Percentiles rank a stretch among this genome's conserved stretches.
Evolutionary conservation across 2,113 vertebrate genomes (phyloP).

Genomic region (Pelobates fuscus): DNA sequence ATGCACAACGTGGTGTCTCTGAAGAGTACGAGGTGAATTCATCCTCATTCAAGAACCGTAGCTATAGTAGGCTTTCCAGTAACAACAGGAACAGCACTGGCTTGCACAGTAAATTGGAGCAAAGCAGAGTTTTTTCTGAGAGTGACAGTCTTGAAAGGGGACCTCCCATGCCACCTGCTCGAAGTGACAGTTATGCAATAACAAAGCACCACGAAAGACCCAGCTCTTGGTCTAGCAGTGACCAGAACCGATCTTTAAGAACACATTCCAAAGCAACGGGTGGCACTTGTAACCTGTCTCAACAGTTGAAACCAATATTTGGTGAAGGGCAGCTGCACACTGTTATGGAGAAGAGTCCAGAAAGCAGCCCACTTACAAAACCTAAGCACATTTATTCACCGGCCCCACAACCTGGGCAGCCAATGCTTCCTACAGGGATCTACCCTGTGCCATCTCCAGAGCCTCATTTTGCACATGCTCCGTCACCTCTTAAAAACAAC

Average conservation of each 20-base stretch:
- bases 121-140: constrained; percentile 62
- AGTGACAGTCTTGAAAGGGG: constrained; percentile 63
- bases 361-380: constrained; percentile 84
- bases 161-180: constrained; percentile 79
- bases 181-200: constrained; percentile 89
- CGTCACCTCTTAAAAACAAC: constrained; percentile 63
- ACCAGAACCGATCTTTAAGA: constrained; percentile 74
- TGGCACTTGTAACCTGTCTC: constrained; percentile 60
- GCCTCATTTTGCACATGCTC: constrained; percentile 83
- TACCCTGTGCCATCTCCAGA: constrained; percentile 83
- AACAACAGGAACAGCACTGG: constrained; percentile 65
- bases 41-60: constrained; percentile 54
- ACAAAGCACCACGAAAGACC: constrained; percentile 84
- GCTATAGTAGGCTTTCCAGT: constrained; percentile 57
- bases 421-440: constrained; percentile 77
- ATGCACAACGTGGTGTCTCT: constrained; percentile 73
- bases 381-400: constrained; percentile 77
- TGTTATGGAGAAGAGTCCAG: constrained; percentile 89
- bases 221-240: constrained; percentile 79
- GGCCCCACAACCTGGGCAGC: constrained; percentile 70
- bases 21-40: constrained; percentile 81
- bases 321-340: constrained; percentile 89
- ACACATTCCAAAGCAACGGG: constrained; percentile 72
- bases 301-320: constrained; percentile 56
- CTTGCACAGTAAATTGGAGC: constrained; percentile 64